Conservation (phyloP, 2,113 vertebrate species). For the Hemichromis elongatus region DNA sequence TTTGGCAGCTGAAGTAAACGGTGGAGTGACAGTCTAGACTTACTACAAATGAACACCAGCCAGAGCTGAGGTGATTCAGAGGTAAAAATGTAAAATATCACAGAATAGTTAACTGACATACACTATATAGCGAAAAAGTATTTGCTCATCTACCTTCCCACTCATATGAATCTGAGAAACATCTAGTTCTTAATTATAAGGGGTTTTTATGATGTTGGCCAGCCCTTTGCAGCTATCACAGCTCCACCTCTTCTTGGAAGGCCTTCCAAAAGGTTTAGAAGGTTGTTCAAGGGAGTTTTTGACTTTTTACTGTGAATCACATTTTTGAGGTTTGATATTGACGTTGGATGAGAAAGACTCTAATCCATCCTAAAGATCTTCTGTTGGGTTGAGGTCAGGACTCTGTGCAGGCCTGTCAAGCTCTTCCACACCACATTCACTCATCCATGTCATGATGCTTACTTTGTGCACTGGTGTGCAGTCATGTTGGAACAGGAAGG, state of each 20-base stretch:
- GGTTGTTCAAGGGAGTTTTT: background rate
- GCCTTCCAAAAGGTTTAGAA: background rate
- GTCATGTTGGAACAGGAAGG: background rate
- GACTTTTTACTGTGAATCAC: background rate
- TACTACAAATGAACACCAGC: background rate
- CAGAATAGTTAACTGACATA: background rate
- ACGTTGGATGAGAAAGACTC: background rate
- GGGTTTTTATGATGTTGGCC: background rate
- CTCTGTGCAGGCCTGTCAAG: background rate
- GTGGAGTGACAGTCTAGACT: background rate
- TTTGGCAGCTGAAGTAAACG: background rate
- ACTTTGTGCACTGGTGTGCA: background rate
- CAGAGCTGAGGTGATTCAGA: background rate
- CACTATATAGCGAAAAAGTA: background rate
- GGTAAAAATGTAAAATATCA: background rate
- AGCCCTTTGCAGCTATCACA: background rate
- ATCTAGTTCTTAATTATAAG: background rate
- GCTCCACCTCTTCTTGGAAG: background rate
- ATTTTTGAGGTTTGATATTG: background rate
- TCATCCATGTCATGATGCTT: background rate
- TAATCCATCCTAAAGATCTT: background rate
- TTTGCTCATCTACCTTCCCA: background rate
- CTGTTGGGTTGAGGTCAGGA: background rate
- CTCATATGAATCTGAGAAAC: background rate
- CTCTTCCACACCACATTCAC: background rate